These are phyloP conservation scores for Limenitis arthemis DNA, from an alignment of 2,888 invertebrate species.

Conservation along the genomic window DNA sequence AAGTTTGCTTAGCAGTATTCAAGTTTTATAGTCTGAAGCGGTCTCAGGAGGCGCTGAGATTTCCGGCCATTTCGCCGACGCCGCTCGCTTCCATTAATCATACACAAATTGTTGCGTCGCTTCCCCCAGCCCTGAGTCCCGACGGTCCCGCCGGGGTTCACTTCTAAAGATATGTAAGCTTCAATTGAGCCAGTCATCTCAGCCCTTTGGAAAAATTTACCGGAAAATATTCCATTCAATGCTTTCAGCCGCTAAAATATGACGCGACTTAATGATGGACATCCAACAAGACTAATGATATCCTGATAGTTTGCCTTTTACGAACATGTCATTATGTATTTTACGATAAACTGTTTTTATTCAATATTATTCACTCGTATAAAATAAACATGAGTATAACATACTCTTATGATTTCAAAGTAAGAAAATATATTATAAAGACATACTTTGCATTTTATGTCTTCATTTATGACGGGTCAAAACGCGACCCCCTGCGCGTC, in stretches of 20 bases:
- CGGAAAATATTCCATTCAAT: constrained; percentile 34
- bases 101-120: constrained; percentile 45
- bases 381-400: neutral
- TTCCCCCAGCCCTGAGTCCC: constrained; percentile 12
- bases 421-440: neutral
- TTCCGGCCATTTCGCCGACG: constrained; percentile 31
- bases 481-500: constrained; percentile 20
- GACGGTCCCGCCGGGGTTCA: constrained; percentile 6
- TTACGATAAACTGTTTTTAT: neutral
- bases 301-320: neutral
- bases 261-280: constrained; percentile 27
- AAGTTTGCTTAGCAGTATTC: constrained; percentile 20
- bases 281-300: constrained; percentile 22
- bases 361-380: neutral
- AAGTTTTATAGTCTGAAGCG: constrained; percentile 41
- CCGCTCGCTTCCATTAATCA: constrained; percentile 42
- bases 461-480: constrained; percentile 22
- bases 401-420: neutral
- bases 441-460: constrained; percentile 27
- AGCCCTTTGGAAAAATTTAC: constrained; percentile 35
- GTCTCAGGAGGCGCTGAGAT: constrained; percentile 38
- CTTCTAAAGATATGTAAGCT: constrained; percentile 41
- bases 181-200: constrained; percentile 55
- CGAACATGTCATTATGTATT: neutral
- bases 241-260: constrained; percentile 24